phyloP scores from a whole-genome alignment of 2,113 vertebrate species.

The Nothocercus julius region DNA sequence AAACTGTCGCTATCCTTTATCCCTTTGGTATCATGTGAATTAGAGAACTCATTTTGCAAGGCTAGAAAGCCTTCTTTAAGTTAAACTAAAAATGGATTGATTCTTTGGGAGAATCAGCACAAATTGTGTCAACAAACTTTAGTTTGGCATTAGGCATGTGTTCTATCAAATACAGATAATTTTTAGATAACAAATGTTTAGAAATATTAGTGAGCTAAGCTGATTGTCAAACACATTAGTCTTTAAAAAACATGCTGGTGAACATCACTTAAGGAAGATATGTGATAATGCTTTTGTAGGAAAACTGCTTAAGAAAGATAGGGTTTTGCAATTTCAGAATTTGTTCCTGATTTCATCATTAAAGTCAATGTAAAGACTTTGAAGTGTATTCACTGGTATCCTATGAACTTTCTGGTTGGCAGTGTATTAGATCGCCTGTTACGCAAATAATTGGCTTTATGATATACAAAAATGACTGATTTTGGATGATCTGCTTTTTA shows the following conservation, averaged over 20 bases:
- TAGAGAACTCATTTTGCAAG: neutral
- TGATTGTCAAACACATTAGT: neutral
- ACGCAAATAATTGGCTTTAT: neutral
- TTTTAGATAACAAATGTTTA: too few relatives aligned
- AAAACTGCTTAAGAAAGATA: neutral
- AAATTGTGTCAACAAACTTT: neutral
- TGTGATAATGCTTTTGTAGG: neutral
- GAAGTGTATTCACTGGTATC: neutral
- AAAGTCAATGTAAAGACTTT: neutral
- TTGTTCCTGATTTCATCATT: neutral
- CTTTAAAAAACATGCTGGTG: neutral
- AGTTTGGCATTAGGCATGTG: neutral
- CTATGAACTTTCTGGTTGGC: neutral
- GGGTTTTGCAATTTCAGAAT: neutral
- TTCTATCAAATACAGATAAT: neutral
- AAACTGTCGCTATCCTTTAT: neutral
- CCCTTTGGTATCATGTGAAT: neutral
- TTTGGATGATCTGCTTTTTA: neutral
- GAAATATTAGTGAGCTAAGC: neutral
- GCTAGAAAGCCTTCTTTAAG: neutral
- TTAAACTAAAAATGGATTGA: neutral
- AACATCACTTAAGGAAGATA: neutral
- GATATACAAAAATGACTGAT: neutral
- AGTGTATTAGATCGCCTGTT: neutral
- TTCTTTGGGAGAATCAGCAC: neutral